These are phyloP conservation scores for Brachionus manjavacas DNA, from an alignment of 1,140 invertebrate species.

Conservation along the genomic window DNA sequence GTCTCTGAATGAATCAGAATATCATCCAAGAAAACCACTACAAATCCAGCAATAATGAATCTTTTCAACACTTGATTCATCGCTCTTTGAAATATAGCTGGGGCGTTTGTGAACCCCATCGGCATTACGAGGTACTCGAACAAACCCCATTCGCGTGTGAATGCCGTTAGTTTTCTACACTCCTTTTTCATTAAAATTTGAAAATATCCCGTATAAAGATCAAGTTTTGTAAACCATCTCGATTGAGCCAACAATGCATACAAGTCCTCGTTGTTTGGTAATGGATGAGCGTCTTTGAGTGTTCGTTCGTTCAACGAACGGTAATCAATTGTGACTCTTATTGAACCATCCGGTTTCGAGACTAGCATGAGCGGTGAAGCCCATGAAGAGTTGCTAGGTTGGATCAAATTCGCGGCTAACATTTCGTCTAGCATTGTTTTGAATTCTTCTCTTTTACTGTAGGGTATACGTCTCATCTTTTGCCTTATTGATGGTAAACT, in stretches of 20 bases:
- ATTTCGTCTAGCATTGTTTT: too few species aligned
- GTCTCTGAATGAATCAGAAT: not conserved
- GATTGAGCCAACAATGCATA: constrained; percentile 34
- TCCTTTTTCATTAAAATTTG: not conserved
- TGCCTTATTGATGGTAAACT: not conserved
- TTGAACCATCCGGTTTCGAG: too few species aligned
- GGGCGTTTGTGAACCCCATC: too few species aligned
- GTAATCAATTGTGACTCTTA: too few species aligned
- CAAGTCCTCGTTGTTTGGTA: constrained; percentile 44
- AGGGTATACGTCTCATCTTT: too few species aligned
- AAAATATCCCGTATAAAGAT: not conserved
- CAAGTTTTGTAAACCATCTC: constrained; percentile 14
- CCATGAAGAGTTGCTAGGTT: too few species aligned
- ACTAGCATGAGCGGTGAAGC: too few species aligned
- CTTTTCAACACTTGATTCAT: constrained; percentile 46
- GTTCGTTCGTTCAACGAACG: constrained; percentile 44
- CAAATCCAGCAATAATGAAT: not conserved
- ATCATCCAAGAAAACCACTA: constrained; percentile 28
- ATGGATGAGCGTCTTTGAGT: constrained; percentile 5
- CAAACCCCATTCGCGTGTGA: not conserved
- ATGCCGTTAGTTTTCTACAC: not conserved
- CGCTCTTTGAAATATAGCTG: constrained; percentile 51
- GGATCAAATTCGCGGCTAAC: too few species aligned
- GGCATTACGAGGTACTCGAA: constrained; percentile 52
- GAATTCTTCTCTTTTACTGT: too few species aligned